These are phyloP conservation scores for Lysandra bellargus DNA, from an alignment of 2,888 invertebrate species.

Conservation along the genomic window DNA sequence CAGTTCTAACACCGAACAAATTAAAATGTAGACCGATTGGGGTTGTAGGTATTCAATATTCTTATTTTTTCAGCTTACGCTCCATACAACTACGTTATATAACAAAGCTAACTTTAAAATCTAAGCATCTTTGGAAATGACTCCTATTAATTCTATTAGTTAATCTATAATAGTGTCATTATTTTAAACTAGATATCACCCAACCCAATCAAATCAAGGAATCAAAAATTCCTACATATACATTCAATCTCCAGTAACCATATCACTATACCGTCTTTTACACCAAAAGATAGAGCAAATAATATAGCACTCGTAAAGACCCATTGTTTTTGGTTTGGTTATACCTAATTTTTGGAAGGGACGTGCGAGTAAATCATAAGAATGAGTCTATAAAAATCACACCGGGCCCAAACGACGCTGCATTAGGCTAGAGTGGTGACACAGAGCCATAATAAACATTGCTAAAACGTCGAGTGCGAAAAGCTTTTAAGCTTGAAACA, in stretches of 20 bases:
- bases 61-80: too few species aligned
- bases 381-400: conserved; percentile 42
- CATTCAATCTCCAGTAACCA: too few species aligned
- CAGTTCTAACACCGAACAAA: too few species aligned
- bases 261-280: not conserved
- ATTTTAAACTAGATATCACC: too few species aligned
- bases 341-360: conserved; percentile 2
- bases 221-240: not conserved
- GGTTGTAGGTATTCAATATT: too few species aligned
- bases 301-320: not conserved
- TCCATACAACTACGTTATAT: too few species aligned
- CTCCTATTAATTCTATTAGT: too few species aligned
- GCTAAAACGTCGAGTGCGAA: conserved; percentile 70
- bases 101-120: too few species aligned
- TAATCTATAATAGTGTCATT: not conserved
- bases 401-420: conserved; percentile 44
- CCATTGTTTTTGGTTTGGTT: not conserved
- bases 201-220: too few species aligned
- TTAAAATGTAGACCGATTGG: too few species aligned
- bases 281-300: not conserved
- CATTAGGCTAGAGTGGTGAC: conserved; percentile 68
- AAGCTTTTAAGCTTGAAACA: conserved; percentile 64
- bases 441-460: conserved; percentile 69
- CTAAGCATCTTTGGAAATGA: too few species aligned
- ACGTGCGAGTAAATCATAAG: conserved; percentile 12